Evolutionary conservation across 2,797 vertebrate species (phyloP), one percentile per base, ranked within the genome.

Genomic region (Orestias chungarensis): DNA sequence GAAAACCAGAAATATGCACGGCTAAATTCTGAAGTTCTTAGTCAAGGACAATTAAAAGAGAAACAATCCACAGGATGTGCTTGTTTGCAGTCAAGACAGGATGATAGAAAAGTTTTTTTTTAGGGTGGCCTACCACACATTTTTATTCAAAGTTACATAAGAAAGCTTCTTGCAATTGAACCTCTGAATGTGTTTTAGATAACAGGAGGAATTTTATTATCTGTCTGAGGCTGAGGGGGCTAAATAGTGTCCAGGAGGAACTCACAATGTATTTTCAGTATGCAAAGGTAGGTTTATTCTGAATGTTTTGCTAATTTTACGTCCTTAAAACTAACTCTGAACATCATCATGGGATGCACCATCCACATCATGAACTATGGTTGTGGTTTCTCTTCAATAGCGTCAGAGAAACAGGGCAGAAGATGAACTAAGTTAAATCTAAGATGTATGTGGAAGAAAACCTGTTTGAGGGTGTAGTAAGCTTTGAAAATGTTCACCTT

Each of bases 1-100:
- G 57, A 61, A 61, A 61, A 61, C 33, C 57, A 61, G 57, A 61
- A 38, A 40, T 40, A 61, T 61, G 33, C 33, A 3, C 33, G n/a
- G n/a, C 10, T 38, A 38, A 61, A 61, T 61, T 14, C 31, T 17
- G 4, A 38, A 61, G 1, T 35, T 61, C 31, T 14, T 4, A 61
- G 57, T 35, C 57, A 61, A 61, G 33, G 20, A 20, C 23, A 18
- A 61, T 38, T 61, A 61, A 61, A 61, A 40, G 11, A 40, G n/a
- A n/a, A n/a, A n/a, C 2, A 11, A 40, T 25, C 10, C 23, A 3
- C 49, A 50, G 23, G 49, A 50, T 50, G n/a, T n/a, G 49, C 49
- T 50, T n/a, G 7, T n/a, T n/a, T 25, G 23, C 23, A 50, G 23
- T n/a, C 23, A 25, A 50, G 23, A n/a, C 23, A 31, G 33, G 20